A percentile compares a stretch with the other conserved stretches of the same genome.
These are phyloP conservation scores for Ferrisia virgata DNA, from an alignment of 2,888 invertebrate genomes.

Conservation along the genomic window DNA sequence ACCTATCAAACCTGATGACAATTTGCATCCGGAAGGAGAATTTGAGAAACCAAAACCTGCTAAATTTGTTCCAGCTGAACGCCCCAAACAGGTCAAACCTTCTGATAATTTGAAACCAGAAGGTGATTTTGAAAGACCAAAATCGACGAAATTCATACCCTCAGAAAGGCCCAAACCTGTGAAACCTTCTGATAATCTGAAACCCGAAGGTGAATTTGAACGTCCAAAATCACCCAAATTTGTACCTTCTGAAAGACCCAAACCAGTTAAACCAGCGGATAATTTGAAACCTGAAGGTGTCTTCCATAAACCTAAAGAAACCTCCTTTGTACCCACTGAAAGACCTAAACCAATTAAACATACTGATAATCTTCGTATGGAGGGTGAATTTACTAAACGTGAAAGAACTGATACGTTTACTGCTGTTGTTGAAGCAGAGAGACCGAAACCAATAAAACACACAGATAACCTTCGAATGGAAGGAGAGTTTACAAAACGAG, in stretches of 20 bases:
- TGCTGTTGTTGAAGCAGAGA: slow-evolving; percentile 54
- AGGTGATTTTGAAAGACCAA: slow-evolving; percentile 50
- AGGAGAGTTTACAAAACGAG: slow-evolving; percentile 60
- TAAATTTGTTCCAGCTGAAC: slow-evolving; percentile 56
- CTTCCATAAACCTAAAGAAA: slow-evolving; percentile 55
- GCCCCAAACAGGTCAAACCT: slow-evolving; percentile 56
- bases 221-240: slow-evolving; percentile 56
- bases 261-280: slow-evolving; percentile 50
- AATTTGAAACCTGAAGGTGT: slow-evolving; percentile 62
- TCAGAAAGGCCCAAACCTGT: slow-evolving; percentile 51
- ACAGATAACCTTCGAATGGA: slow-evolving; percentile 65
- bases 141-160: slow-evolving; percentile 55
- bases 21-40: slow-evolving; percentile 61
- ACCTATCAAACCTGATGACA: slow-evolving; percentile 58
- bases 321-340: slow-evolving; percentile 51
- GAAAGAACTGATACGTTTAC: slow-evolving; percentile 50
- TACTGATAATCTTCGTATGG: slow-evolving; percentile 56
- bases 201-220: slow-evolving; percentile 52
- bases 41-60: slow-evolving; percentile 55
- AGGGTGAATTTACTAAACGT: slow-evolving; percentile 56
- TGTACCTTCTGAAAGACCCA: slow-evolving; percentile 50
- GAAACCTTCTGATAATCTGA: slow-evolving; percentile 52
- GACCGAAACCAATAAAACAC: slow-evolving; percentile 53
- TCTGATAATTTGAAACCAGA: slow-evolving; percentile 51
- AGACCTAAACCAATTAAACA: slow-evolving; percentile 51